phyloP scores from a whole-genome alignment of 1,140 invertebrate genomes.

The Zaprionus kolodkinae region DNA sequence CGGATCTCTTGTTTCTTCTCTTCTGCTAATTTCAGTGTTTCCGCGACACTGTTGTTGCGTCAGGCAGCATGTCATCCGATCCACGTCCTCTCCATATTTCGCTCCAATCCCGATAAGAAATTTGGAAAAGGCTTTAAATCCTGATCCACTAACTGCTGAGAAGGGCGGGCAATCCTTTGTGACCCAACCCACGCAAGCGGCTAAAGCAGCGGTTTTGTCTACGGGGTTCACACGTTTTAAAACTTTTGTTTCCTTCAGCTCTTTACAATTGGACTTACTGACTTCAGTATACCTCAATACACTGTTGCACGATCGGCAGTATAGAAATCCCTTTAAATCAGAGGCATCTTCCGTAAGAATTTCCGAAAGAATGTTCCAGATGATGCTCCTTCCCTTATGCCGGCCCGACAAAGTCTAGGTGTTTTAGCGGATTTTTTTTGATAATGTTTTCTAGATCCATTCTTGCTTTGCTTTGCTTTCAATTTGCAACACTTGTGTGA shows the following conservation, averaged over 20 bases:
- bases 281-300: conserved; percentile 15
- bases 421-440: too few species aligned
- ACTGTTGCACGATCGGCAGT: conserved; percentile 16
- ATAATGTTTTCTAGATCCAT: too few species aligned
- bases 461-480: too few species aligned
- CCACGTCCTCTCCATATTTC: conserved; percentile 20
- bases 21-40: not conserved
- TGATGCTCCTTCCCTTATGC: too few species aligned
- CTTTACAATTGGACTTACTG: conserved; percentile 28
- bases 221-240: conserved; percentile 8
- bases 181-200: conserved; percentile 24
- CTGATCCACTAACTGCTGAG: conserved; percentile 26
- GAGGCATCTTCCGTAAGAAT: conserved; percentile 7
- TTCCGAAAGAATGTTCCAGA: conserved; percentile 4
- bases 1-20: too few species aligned
- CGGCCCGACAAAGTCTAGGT: too few species aligned
- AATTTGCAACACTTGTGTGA: too few species aligned
- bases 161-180: conserved; percentile 35
- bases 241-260: conserved; percentile 12
- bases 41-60: conserved; percentile 19
- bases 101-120: not conserved
- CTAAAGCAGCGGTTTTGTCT: conserved; percentile 6
- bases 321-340: too few species aligned
- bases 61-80: conserved; percentile 33
- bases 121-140: conserved; percentile 11